Conservation (phyloP, 2,797 vertebrate species). For the Myripristis murdjan region DNA sequence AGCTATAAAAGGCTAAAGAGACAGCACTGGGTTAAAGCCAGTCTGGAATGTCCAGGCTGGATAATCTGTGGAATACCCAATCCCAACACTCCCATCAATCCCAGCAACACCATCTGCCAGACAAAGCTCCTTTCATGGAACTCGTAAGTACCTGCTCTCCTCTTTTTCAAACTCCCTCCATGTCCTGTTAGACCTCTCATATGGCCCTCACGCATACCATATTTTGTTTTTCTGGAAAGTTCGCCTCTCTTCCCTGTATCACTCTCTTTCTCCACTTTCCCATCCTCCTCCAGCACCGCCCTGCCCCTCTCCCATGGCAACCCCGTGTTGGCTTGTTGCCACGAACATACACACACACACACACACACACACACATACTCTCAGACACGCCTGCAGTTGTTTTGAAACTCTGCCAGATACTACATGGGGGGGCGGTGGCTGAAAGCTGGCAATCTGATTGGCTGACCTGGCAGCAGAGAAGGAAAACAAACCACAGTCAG, state of each 20-base stretch:
- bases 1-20: slow-evolving; percentile 31
- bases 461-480: slow-evolving; percentile 52
- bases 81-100: slow-evolving; percentile 55
- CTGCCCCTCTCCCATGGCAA: slow-evolving; percentile 53
- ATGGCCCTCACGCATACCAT: background rate
- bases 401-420: slow-evolving; percentile 81
- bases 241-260: slow-evolving; percentile 19
- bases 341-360: slow-evolving; percentile 55
- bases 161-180: slow-evolving; percentile 22
- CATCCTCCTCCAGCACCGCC: slow-evolving; percentile 10
- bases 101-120: slow-evolving; percentile 54
- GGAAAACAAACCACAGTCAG: slow-evolving; percentile 81
- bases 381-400: slow-evolving; percentile 72
- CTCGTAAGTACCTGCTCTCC: slow-evolving; percentile 37
- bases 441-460: slow-evolving; percentile 66
- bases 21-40: slow-evolving; percentile 28
- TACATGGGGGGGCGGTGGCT: slow-evolving; percentile 74
- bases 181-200: slow-evolving; percentile 9
- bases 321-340: slow-evolving; percentile 73
- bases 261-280: slow-evolving; percentile 16
- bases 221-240: slow-evolving; percentile 2
- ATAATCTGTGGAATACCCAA: slow-evolving; percentile 63
- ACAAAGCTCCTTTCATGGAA: slow-evolving; percentile 49
- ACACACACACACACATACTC: too few relatives aligned
- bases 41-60: slow-evolving; percentile 42